These are phyloP conservation scores for Scartelaos histophorus DNA, from an alignment of 2,113 vertebrate genomes.

Conservation along the genomic window DNA sequence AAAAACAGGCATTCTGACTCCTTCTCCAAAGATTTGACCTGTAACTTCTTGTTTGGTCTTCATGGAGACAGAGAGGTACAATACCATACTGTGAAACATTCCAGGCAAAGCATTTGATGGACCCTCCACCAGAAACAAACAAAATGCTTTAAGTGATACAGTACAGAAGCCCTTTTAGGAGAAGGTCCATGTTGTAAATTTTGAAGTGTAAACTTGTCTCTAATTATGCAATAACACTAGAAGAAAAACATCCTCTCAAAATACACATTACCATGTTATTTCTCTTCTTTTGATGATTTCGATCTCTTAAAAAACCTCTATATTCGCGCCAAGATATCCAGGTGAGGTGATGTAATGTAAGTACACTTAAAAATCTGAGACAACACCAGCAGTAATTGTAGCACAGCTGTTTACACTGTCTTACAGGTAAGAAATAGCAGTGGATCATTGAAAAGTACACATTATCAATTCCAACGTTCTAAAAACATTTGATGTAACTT, in stretches of 20 bases:
- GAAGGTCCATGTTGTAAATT: background rate
- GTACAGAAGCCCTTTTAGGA: background rate
- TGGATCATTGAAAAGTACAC: constrained; percentile 11
- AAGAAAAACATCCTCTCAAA: background rate
- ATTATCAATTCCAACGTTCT: background rate
- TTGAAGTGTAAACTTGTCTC: background rate
- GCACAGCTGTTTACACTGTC: constrained; percentile 18
- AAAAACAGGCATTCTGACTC: too few species aligned
- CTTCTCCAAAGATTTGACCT: too few species aligned
- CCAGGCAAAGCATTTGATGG: too few species aligned
- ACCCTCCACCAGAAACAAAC: too few species aligned
- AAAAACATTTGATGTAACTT: background rate
- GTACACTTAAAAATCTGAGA: background rate
- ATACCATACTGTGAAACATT: too few species aligned
- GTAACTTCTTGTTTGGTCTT: too few species aligned
- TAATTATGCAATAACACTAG: background rate
- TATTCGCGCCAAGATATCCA: background rate
- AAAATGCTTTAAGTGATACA: too few species aligned
- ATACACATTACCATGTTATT: background rate
- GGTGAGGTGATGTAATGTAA: constrained; percentile 7
- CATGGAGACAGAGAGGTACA: too few species aligned
- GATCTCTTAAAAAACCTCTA: background rate
- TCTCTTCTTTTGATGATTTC: background rate
- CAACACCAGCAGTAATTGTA: background rate
- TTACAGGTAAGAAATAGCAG: background rate